A percentile compares a stretch with the other conserved stretches of the same genome.
phyloP scores from a whole-genome alignment of 1,140 invertebrate genomes.

The Drosophila truncata region DNA sequence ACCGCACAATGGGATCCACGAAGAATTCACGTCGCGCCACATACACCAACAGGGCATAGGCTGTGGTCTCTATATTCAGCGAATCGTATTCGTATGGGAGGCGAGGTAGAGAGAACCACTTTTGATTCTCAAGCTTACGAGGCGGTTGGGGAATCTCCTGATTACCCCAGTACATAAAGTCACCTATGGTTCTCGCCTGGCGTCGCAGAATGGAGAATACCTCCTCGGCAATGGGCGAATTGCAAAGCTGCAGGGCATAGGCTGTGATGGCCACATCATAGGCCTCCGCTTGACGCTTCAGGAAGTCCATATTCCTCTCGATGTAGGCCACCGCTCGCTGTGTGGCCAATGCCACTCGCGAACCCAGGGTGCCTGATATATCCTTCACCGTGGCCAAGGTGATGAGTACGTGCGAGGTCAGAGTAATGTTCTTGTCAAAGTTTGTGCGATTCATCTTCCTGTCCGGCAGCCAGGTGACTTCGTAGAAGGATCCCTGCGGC shows the following conservation, averaged over 20 bases:
- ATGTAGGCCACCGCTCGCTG: constrained; percentile 91
- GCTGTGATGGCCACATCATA: constrained; percentile 95
- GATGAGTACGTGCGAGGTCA: constrained; percentile 96
- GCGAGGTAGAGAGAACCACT: constrained; percentile 94
- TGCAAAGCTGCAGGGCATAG: constrained; percentile 93
- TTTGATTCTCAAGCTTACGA: constrained; percentile 95
- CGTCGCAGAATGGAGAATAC: constrained; percentile 91
- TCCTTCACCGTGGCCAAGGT: constrained; percentile 93
- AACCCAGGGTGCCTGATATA: constrained; percentile 90
- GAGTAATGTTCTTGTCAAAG: constrained; percentile 89
- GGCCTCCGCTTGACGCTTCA: constrained; percentile 90
- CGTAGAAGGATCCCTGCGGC: constrained; percentile 93
- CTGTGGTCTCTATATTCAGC: constrained; percentile 96
- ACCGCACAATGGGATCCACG: constrained; percentile 94
- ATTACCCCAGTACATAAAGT: constrained; percentile 94
- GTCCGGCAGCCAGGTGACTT: constrained; percentile 92
- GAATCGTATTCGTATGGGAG: constrained; percentile 95
- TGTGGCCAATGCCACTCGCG: constrained; percentile 90
- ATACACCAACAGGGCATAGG: constrained; percentile 96
- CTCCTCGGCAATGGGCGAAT: constrained; percentile 92
- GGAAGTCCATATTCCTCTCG: constrained; percentile 92
- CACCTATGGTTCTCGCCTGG: constrained; percentile 89
- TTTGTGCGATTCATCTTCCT: constrained; percentile 92
- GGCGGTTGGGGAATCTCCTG: constrained; percentile 91
- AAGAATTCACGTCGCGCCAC: constrained; percentile 92